Base-by-base conservation (phyloP, 2,797 vertebrate genomes). In the Tarsius wallacei region DNA sequence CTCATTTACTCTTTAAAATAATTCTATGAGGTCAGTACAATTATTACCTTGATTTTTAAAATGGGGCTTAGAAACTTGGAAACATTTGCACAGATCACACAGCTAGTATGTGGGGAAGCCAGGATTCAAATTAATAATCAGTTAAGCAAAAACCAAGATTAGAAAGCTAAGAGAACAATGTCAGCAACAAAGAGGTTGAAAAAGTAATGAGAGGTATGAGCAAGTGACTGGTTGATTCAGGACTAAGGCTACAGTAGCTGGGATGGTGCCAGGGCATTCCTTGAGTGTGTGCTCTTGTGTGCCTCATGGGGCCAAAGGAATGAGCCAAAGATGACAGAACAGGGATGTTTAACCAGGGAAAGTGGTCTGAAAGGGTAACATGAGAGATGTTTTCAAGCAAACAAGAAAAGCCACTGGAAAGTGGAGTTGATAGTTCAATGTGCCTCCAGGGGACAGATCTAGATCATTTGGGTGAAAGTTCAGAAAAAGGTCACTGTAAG, bases 21-120 rank as follows among this genome's bases (percentile, higher is more conserved):
- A 51, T 90, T n/a, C 64, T 55, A 26, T n/a, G 53, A 61, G 24
- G 51, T 71, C 81, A 16, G 53, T 22, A 55, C 13, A 57, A 64
- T 70, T 64, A 63, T 77, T 71, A 80, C 63, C 36, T 83, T 87
- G n/a, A 21, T 71, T 89, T 83, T 19, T 70, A 78, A 90, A 93
- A 81, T 47, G 28, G 0, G 31, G 36, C 55, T 87, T 81, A 42
- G 59, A 87, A 85, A 64, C 19, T 64, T 2, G 83, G 68, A 49
- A 33, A 90, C 87, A 81, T 49, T 63, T 80, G 13, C 36, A 66
- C 68, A n/a, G 42, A 71, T n/a, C 42, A 77, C 16, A 76, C 7
- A 57, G 36, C 24, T 51, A 21, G 2, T 8, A 49, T 28, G n/a
- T 6, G 1, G 53, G 78, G 22, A 93, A 87, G 49, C 28, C 66